phyloP scores from a whole-genome alignment of 2,113 vertebrate species.

The Stomatorhinus ivindoensis region DNA sequence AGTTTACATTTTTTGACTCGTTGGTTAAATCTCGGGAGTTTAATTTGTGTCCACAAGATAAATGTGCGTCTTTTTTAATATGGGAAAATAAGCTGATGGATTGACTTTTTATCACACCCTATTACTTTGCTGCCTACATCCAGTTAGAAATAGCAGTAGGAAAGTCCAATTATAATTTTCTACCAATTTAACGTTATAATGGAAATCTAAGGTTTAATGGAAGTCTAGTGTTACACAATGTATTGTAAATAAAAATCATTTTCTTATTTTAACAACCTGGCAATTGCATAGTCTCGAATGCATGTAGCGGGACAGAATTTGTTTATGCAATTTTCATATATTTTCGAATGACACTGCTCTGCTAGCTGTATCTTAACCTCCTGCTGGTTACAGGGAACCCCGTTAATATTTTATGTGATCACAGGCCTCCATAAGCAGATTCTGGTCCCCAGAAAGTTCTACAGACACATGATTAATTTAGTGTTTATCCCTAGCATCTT shows the following conservation, averaged over 20 bases:
- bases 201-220: background rate
- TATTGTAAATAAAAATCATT: background rate
- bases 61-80: conserved; percentile 72
- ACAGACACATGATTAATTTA: conserved; percentile 96
- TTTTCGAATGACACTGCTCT: conserved; percentile 64
- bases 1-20: conserved; percentile 84
- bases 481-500: conserved; percentile 62
- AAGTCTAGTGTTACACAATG: background rate
- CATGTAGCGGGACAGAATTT: conserved; percentile 8
- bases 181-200: background rate
- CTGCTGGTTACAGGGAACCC: conserved; percentile 66
- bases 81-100: conserved; percentile 77
- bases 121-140: background rate
- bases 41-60: conserved; percentile 98
- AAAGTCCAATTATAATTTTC: conserved; percentile 4
- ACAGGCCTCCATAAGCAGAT: conserved; percentile 90
- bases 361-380: conserved; percentile 66
- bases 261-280: background rate
- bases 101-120: conserved; percentile 42
- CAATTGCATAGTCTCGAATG: background rate
- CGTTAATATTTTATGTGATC: conserved; percentile 90
- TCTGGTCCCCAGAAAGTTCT: conserved; percentile 77
- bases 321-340: conserved; percentile 61
- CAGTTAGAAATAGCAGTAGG: background rate
- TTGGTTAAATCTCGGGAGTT: conserved; percentile 88